phyloP scores from a whole-genome alignment of 2,797 vertebrate species.

The Phalanger gymnotis region DNA sequence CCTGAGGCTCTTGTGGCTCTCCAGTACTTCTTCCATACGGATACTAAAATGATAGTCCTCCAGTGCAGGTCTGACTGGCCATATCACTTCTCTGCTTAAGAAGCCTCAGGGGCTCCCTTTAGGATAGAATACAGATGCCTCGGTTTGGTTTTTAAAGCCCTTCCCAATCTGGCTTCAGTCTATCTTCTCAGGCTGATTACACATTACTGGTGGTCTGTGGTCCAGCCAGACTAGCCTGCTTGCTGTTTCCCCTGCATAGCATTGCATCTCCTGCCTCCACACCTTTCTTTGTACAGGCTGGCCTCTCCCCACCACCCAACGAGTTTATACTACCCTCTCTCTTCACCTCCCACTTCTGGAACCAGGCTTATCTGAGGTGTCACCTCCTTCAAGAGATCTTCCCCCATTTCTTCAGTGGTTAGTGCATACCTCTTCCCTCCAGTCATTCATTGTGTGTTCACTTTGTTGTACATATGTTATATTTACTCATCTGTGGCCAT shows the following conservation, averaged over 20 bases:
- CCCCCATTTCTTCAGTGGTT: neutral
- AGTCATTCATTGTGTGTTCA: neutral
- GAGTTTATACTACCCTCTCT: neutral
- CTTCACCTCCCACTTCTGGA: neutral
- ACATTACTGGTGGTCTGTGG: neutral
- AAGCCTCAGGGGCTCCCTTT: neutral
- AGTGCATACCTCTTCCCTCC: neutral
- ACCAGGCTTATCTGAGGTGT: neutral
- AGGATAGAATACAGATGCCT: neutral
- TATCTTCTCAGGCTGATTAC: neutral
- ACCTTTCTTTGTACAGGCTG: neutral
- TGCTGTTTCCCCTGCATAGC: neutral
- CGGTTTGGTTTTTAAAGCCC: neutral
- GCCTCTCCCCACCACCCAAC: neutral
- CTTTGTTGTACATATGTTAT: neutral
- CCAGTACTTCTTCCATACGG: neutral
- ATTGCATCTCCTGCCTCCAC: neutral
- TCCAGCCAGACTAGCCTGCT: neutral
- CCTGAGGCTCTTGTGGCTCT: neutral
- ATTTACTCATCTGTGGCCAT: neutral
- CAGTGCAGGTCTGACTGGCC: neutral
- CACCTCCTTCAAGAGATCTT: neutral
- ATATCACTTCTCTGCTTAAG: neutral
- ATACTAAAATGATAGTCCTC: neutral
- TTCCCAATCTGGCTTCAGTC: neutral